These are phyloP conservation scores for Chlorodrepanis virens DNA, from an alignment of 2,113 vertebrate genomes.

Conservation along the genomic window DNA sequence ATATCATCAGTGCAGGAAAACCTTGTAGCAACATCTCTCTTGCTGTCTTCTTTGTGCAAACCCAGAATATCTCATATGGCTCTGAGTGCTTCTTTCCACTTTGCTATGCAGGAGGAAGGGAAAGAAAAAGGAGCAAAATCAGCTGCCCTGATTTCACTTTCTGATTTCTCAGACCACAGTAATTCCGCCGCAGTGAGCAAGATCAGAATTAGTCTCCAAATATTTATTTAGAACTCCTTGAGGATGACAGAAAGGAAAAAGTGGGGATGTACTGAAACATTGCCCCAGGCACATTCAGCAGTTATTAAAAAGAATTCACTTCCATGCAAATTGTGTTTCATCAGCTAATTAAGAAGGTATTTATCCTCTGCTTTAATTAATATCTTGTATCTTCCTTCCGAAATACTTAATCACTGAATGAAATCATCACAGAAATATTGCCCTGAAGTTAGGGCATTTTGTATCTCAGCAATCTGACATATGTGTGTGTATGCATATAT, in stretches of 20 bases:
- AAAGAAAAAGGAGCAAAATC: not conserved
- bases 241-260: slow-evolving; percentile 14
- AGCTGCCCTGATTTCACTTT: not conserved
- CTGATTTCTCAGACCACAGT: not conserved
- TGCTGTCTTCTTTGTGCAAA: not conserved
- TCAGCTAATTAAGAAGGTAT: slow-evolving; percentile 75
- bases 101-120: not conserved
- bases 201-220: not conserved
- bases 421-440: slow-evolving; percentile 75
- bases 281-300: slow-evolving; percentile 8
- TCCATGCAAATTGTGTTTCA: slow-evolving; percentile 71
- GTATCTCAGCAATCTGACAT: slow-evolving; percentile 70
- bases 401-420: slow-evolving; percentile 74
- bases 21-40: not conserved
- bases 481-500: slow-evolving; percentile 12
- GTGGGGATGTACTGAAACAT: not conserved
- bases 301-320: slow-evolving; percentile 61
- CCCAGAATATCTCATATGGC: not conserved
- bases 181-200: not conserved
- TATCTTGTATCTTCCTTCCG: slow-evolving; percentile 71
- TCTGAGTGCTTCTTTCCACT: not conserved
- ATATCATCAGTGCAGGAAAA: not conserved
- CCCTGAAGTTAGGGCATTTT: slow-evolving; percentile 66
- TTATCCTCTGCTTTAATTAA: slow-evolving; percentile 75
- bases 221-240: slow-evolving; percentile 26